These are phyloP conservation scores for Fopius arisanus DNA, from an alignment of 1,140 invertebrate species.

Conservation along the genomic window DNA sequence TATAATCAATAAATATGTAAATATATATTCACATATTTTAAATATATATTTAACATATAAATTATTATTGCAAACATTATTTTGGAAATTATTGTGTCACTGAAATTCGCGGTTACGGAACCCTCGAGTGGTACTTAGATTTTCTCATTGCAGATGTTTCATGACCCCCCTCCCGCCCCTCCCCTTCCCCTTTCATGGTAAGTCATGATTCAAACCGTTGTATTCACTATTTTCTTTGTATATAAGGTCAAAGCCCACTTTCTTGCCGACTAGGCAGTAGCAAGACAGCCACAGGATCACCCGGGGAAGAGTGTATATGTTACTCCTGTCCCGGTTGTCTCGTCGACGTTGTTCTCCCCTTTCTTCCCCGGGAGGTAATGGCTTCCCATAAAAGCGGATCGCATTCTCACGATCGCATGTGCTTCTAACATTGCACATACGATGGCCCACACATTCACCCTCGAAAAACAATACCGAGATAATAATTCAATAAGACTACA, in stretches of 20 bases:
- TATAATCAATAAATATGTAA: no score
- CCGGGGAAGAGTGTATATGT: conserved; percentile 24
- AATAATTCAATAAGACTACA: no score
- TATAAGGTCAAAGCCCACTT: conserved; percentile 41
- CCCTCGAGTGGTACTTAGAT: background rate
- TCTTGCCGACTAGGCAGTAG: conserved; percentile 22
- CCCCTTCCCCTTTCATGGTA: background rate
- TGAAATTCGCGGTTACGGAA: background rate
- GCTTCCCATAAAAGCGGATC: conserved; percentile 39
- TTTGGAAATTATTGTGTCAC: no score
- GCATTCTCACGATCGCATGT: conserved; percentile 34
- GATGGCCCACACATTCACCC: background rate
- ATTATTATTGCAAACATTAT: no score
- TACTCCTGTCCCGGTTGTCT: conserved; percentile 27
- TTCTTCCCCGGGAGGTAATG: conserved; percentile 26
- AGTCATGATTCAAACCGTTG: conserved; percentile 1
- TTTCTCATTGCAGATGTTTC: background rate
- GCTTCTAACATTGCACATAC: background rate
- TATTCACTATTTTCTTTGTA: conserved; percentile 26
- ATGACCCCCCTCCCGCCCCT: background rate
- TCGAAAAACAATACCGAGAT: background rate
- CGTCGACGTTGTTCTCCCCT: background rate
- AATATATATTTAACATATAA: no score
- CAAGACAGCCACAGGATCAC: conserved; percentile 11
- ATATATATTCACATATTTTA: no score